Evolutionary conservation across 2,113 vertebrate species (phyloP), one percentile per base, ranked within the genome.

Genomic region (Thunnus maccoyii): DNA sequence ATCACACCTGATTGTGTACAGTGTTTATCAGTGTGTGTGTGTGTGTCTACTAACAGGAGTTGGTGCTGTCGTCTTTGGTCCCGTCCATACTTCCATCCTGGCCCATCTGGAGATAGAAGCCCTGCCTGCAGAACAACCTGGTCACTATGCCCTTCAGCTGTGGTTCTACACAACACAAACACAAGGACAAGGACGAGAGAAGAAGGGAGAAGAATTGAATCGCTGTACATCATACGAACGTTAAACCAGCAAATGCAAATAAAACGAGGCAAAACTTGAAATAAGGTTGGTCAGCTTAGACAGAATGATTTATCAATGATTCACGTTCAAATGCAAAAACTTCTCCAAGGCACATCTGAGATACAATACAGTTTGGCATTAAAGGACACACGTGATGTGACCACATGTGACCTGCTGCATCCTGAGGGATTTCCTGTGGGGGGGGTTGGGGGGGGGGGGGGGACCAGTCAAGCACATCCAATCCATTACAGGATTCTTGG

Each of bases 61-160:
- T 98, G 94, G 96, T 97, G 96, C 97, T 98, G 97, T 99, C 97
- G 87, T 99, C 97, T 97, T 99, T 99, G 94, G 97, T 97, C 94
- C 97, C 97, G 73, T 98, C 97, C 94, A 99, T 94, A 96, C 96
- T 96, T 96, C 97, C 97, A 97, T 99, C 97, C 63, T 97, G 96
- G 94, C 97, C 97, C 97, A 99, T 99, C 96, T 99, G 97, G 96
- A 99, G 97, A 96, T 98, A 99, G 96, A 97, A 99, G 90, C 97
- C 97, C 96, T 99, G 97, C 94, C 97, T 97, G 97, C 97, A 98
- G 95, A 97, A 99, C 96, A 99, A 97, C 95, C 97, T 97, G 96
- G 97, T 99, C 97, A 99, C 97, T 96, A 99, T 99, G 88, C 97
- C 97, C 97, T 99, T 99, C 96, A 99, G 97, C 96, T 99, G 97